Percentiles rank a stretch among this genome's conserved stretches.
Evolutionary conservation across 1,140 invertebrate species (phyloP).

Genomic region (Mylabris phalerata): DNA sequence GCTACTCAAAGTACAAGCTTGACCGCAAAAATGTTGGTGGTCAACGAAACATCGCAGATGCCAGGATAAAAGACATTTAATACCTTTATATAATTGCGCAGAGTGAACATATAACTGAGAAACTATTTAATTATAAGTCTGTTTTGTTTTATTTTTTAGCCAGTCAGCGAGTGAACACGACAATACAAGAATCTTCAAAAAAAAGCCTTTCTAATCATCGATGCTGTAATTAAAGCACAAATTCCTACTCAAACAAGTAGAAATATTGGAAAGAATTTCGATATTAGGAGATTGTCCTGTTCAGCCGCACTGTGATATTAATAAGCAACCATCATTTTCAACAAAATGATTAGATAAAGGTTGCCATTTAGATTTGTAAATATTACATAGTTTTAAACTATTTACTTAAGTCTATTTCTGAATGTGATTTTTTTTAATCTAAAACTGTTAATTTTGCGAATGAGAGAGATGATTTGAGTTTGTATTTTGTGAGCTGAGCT

Average conservation of each 20-base stretch:
- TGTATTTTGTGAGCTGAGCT: constrained; percentile 32
- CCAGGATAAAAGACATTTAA: constrained; percentile 23
- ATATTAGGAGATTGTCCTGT: constrained; percentile 34
- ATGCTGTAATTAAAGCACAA: too few relatives aligned
- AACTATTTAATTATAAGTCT: not conserved
- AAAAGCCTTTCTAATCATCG: too few relatives aligned
- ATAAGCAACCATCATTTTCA: constrained; percentile 22
- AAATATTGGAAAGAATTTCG: not conserved
- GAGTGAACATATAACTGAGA: constrained; percentile 25
- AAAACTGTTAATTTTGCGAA: constrained; percentile 34
- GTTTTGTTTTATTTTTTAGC: not conserved
- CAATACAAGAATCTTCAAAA: constrained; percentile 26
- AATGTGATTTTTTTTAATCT: constrained; percentile 39
- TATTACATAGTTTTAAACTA: constrained; percentile 30
- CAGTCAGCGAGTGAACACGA: constrained; percentile 42
- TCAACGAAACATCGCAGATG: constrained; percentile 2
- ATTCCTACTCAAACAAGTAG: too few relatives aligned
- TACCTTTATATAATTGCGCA: constrained; percentile 32
- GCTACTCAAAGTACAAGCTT: constrained; percentile 48
- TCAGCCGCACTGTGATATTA: constrained; percentile 39
- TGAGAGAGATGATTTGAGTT: constrained; percentile 26
- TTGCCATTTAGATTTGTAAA: constrained; percentile 11
- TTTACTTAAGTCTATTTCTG: constrained; percentile 35
- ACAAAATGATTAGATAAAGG: not conserved
- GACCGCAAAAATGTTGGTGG: constrained; percentile 27